Conservation (phyloP, 2,888 invertebrate genomes). For the Blera fallax region DNA sequence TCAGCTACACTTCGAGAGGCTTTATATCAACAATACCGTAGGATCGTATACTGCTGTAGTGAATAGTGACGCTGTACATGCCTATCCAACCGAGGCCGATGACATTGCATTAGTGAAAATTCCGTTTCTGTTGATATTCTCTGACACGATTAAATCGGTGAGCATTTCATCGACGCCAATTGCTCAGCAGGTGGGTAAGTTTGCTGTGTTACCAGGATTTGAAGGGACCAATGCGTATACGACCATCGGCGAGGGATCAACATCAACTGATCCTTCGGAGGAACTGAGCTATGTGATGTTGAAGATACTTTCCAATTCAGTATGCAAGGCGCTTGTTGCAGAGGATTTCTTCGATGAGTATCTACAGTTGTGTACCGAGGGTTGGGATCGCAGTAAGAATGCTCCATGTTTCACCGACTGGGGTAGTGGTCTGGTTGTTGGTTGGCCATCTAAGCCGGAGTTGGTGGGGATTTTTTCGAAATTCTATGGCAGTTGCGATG, state of each 20-base stretch:
- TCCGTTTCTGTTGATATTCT: conserved; percentile 30
- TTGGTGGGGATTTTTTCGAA: conserved; percentile 37
- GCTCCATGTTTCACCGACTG: conserved; percentile 20
- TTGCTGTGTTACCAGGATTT: conserved; percentile 56
- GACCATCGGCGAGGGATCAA: not conserved
- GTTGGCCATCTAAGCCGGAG: conserved; percentile 18
- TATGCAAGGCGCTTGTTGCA: not conserved
- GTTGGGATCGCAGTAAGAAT: conserved; percentile 18
- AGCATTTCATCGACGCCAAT: not conserved
- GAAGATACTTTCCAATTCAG: not conserved
- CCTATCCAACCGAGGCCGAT: conserved; percentile 44
- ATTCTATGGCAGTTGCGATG: not conserved
- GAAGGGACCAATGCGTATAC: not conserved
- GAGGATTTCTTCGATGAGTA: conserved; percentile 33
- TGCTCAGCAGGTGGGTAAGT: not conserved
- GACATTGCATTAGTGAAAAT: conserved; percentile 48
- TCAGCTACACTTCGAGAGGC: conserved; percentile 6
- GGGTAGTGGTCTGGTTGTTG: conserved; percentile 30
- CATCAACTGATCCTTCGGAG: not conserved
- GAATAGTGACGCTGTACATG: conserved; percentile 1
- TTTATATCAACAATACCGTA: not conserved
- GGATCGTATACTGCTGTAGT: conserved; percentile 28
- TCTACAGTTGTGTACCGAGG: conserved; percentile 28
- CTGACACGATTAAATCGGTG: not conserved
- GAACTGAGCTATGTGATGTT: not conserved